phyloP scores from a whole-genome alignment of 2,888 invertebrate species.

The Epistrophe eligans region DNA sequence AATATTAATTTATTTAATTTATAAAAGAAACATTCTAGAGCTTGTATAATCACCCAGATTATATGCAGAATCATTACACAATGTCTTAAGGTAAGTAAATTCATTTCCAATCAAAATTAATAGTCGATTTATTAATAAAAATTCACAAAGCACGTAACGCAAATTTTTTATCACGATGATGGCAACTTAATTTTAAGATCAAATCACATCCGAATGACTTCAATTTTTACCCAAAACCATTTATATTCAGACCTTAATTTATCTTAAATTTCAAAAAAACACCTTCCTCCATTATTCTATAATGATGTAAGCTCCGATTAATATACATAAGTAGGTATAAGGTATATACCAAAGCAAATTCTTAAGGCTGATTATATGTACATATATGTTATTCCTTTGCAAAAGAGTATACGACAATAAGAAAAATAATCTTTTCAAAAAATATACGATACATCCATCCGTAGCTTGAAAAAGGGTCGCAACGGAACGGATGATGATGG shows the following conservation, averaged over 20 bases:
- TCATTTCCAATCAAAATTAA: slow-evolving; percentile 15
- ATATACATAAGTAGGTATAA: neutral
- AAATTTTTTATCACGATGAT: slow-evolving; percentile 2
- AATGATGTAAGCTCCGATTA: slow-evolving; percentile 58
- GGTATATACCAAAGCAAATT: slow-evolving; percentile 32
- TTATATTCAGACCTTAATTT: slow-evolving; percentile 45
- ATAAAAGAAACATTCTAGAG: too few species aligned
- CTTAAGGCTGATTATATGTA: slow-evolving; percentile 41
- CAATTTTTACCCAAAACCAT: neutral
- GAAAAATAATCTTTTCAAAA: slow-evolving; percentile 47
- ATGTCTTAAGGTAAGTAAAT: neutral
- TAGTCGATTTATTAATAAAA: slow-evolving; percentile 15
- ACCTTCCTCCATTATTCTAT: neutral
- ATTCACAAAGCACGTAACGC: slow-evolving; percentile 4
- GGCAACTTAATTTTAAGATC: slow-evolving; percentile 26
- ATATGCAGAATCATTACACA: neutral
- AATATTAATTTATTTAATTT: too few species aligned
- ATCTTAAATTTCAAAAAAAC: slow-evolving; percentile 46
- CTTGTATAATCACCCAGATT: neutral
- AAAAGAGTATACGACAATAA: neutral
- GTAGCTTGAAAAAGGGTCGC: slow-evolving; percentile 24
- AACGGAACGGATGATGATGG: neutral
- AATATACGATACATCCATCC: slow-evolving; percentile 8
- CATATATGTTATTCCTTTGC: slow-evolving; percentile 18
- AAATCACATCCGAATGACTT: slow-evolving; percentile 58